A percentile compares a stretch with the other conserved stretches of the same genome.
Conservation (phyloP, 2,797 vertebrate species). For the Anableps anableps region DNA sequence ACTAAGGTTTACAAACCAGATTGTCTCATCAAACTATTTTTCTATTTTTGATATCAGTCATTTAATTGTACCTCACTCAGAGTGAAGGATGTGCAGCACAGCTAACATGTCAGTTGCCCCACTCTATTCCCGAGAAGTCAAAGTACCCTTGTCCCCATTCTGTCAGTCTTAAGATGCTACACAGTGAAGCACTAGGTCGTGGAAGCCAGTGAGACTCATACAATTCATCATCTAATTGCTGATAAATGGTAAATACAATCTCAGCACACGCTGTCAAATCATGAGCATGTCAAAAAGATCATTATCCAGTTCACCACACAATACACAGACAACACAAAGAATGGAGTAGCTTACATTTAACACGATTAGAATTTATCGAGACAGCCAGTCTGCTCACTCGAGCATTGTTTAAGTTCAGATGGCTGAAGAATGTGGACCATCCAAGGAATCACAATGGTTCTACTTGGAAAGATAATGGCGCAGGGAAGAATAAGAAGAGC, state of each 20-base stretch:
- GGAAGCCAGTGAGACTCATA: conserved; percentile 13
- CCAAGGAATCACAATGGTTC: conserved; percentile 1
- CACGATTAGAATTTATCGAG: conserved; percentile 47
- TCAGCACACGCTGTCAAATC: conserved; percentile 47
- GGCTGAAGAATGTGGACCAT: conserved; percentile 14
- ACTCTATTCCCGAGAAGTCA: conserved; percentile 36
- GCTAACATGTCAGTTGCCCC: conserved; percentile 29
- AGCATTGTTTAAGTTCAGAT: conserved; percentile 22
- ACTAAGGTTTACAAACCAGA: too few species aligned
- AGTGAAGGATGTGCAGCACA: neutral
- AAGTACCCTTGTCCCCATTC: conserved; percentile 50
- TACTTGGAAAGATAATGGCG: conserved; percentile 6
- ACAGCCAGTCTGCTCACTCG: conserved; percentile 16
- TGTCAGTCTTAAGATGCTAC: conserved; percentile 42
- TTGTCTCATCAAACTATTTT: neutral
- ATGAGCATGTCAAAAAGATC: conserved; percentile 16
- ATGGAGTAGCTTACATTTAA: conserved; percentile 32
- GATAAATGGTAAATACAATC: conserved; percentile 42
- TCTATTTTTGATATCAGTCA: neutral
- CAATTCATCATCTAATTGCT: conserved; percentile 46
- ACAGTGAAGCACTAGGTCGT: conserved; percentile 13
- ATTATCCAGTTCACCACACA: conserved; percentile 32
- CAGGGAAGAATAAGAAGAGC: conserved; percentile 1
- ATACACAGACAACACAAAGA: conserved; percentile 32
- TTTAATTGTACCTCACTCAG: fast-evolving